Percentiles rank a stretch among this genome's conserved stretches.
Evolutionary conservation across 2,113 vertebrate genomes (phyloP).

Genomic region (Climacteris rufus): DNA sequence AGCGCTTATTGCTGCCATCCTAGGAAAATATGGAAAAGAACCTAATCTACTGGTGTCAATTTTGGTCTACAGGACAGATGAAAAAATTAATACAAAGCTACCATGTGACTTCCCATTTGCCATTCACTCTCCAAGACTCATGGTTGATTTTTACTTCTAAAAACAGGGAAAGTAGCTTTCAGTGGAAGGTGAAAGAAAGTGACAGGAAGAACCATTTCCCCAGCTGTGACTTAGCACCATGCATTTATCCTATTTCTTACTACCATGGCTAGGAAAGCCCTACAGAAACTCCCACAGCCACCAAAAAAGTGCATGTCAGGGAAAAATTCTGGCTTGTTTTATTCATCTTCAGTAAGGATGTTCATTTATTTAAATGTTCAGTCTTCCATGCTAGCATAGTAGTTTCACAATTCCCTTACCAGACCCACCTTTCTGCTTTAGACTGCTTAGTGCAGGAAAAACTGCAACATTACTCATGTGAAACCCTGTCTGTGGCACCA

Average conservation of each 20-base stretch:
- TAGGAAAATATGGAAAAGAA: not conserved
- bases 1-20: not conserved
- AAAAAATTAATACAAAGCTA: not conserved
- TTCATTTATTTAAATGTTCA: not conserved
- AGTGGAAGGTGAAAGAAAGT: not conserved
- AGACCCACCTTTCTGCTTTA: not conserved
- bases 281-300: not conserved
- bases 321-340: not conserved
- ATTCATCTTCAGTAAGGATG: not conserved
- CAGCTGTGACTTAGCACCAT: not conserved
- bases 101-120: not conserved
- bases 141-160: not conserved
- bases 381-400: not conserved
- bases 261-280: not conserved
- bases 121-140: not conserved
- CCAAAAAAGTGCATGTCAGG: not conserved
- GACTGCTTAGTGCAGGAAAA: not conserved
- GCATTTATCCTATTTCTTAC: not conserved
- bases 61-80: not conserved
- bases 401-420: not conserved
- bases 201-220: not conserved
- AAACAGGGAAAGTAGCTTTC: not conserved
- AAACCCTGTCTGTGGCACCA: not conserved
- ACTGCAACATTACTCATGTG: rapidly evolving
- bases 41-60: not conserved